Base-by-base conservation (phyloP, 1,140 invertebrate species). In the Nymphalis io region DNA sequence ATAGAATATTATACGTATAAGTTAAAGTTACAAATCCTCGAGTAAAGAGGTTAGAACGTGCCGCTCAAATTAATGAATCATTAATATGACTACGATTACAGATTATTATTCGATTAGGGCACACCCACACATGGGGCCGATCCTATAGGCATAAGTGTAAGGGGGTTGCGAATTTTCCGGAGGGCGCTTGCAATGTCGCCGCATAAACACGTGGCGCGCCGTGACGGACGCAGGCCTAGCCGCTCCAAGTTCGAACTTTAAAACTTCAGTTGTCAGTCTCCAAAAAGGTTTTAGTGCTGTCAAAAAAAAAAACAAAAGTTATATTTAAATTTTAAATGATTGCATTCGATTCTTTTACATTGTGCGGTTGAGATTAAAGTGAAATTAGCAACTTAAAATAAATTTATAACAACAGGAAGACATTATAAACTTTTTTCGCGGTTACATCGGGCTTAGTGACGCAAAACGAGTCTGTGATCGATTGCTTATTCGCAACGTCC, bases 41-140 rank as follows among this genome's bases (percentile, higher is more conserved):
- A 78, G 75, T 74, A 62, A 74, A 51, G 72, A 79, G 66, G 81
- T 81, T 79, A 77, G 73, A 76, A 60, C 60, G 55, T 57, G 72
- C n/a, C 73, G 70, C 75, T 73, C 73, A 68, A 80, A 85, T 90
- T 88, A 90, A 90, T 88, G 83, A 87, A 78, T 90, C 84, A 87
- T 88, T 87, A 88, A 78, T 68, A 20, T 10, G 44, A 2, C 42
- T 13, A 46, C 74, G 57, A 65, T 61, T 78, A 80, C 78, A 77
- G 76, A 84, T 85, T 82, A 80, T 73, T 81, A 81, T 84, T 82
- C 77, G 82, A 85, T 85, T 84, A 84, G 16, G 46, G 46, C 46
- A 51, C 77, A 81, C 80, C 67, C 81, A 79, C 83, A 82, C 76
- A 76, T 63, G 66, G 60, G 70, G 66, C 68, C 59, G 48, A 68